Base-by-base conservation (phyloP, 1,140 invertebrate species). In the Sycobia sp. region DNA sequence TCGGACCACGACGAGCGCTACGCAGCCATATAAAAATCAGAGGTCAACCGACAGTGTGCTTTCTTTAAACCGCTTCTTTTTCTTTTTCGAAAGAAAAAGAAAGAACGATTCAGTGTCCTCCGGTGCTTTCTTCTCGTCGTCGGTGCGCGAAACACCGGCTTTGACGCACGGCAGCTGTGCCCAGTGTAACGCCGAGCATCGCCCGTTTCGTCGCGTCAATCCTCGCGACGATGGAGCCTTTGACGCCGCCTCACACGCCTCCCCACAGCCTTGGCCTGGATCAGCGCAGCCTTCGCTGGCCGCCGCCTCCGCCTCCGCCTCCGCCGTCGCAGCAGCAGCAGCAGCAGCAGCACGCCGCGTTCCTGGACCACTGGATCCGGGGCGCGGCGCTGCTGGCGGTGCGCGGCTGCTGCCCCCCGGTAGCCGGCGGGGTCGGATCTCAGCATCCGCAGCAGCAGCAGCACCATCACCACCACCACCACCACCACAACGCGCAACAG, bases 181-280 rank as follows among this genome's bases (percentile, higher is more conserved):
- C 29, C 29, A 32, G 29, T 11, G 11, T 4, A 4, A 11, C 29
- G 4, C 29, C 29, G 5, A 32, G 29, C 29, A 32, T 4, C 29
- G 29, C 29, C 29, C 29, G 29, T 4, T 11, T 11, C 29, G 29
- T 7, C n/a, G n/a, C n/a, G n/a, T n/a, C n/a, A n/a, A n/a, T n/a
- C n/a, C 29, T 32, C 29, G 5, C 29, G 4, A 25, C 0, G 14
- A 79, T 80, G 72, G 80, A 82, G 49, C 78, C 78, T 27, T 76
- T 90, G 54, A 91, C 89, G 46, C 89, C 89, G 20, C 89, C 89
- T 5, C 87, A 88, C 44, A 90, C 89, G 54, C 89, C 89, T 36
- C 89, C 89, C 56, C 44, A 18, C 62, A 56, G 11, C 62, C 55
- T 13, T 69, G 69, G 62, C 59, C 7, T 68, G 1, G 72, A 70